Conservation (phyloP, 2,797 vertebrate genomes). For the Nannoperca australis region DNA sequence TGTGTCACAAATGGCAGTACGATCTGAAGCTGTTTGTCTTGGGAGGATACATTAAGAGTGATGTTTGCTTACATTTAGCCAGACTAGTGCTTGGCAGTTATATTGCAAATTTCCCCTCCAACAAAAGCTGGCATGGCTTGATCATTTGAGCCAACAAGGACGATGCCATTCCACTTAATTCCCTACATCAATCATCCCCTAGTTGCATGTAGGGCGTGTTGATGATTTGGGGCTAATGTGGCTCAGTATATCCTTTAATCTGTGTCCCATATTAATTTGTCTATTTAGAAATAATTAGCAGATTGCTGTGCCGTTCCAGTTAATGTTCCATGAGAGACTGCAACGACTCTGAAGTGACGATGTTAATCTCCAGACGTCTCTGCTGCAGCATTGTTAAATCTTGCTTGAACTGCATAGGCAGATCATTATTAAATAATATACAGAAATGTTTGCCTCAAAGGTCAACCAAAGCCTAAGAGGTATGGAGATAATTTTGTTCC, state of each 20-base stretch:
- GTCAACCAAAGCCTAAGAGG: conserved; percentile 24
- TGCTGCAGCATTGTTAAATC: conserved; percentile 9
- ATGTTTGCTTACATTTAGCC: conserved; percentile 39
- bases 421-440: conserved; percentile 3
- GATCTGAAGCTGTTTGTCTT: conserved; percentile 29
- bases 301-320: conserved; percentile 32
- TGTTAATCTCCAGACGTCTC: conserved; percentile 12
- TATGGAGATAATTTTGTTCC: too few relatives aligned
- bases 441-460: neutral
- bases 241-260: conserved; percentile 44
- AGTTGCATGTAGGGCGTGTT: conserved; percentile 30
- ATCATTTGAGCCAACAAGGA: conserved; percentile 39
- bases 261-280: conserved; percentile 50
- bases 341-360: neutral
- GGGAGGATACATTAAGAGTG: conserved; percentile 10
- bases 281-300: conserved; percentile 38
- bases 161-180: conserved; percentile 38
- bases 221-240: conserved; percentile 53
- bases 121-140: conserved; percentile 42
- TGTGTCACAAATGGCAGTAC: conserved; percentile 22
- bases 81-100: conserved; percentile 8
- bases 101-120: conserved; percentile 12
- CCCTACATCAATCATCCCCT: conserved; percentile 53
- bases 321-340: conserved; percentile 31
- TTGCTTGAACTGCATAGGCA: neutral